Evolutionary conservation across 2,797 vertebrate species (phyloP), one percentile per base, ranked within the genome.

Genomic region (Serranus cabrilla): DNA sequence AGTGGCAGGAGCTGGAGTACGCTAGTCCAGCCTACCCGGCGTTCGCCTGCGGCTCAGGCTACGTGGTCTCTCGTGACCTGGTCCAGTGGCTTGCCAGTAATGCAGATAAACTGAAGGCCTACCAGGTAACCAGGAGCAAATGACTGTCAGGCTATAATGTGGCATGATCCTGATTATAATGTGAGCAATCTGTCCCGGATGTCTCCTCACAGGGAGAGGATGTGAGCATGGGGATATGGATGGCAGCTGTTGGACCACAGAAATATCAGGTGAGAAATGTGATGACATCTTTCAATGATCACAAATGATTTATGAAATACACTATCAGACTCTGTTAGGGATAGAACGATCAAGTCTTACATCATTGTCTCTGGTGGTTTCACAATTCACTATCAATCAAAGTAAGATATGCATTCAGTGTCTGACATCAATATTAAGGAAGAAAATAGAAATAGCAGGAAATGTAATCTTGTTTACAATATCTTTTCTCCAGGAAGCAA

Each of bases 161-260:
- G 11, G 17, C 10, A 25, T 13, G 10, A 37, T 39, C 10, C 0
- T 23, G 20, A 71, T 4, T 39, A 16, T 71, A 47, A 72, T 18
- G 52, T 55, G 43, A 76, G 50, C 25, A 50, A 18, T 52, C 3
- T 67, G 47, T 45, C 25, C 46, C 72, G 65, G 39, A 16, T 79
- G 56, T 84, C 27, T 71, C 43, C 11, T 86, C 78, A 20, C 79
- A 99, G 98, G 98, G 98, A 73, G 98, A 99, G 93, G 98, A 99
- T 71, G 98, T 99, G 52, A 99, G 98, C 90, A 99, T 99, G 98
- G 98, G 98, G 71, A 99, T 99, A 73, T 99, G 98, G 98, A 99
- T 99, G 98, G 97, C 98, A 69, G 98, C 98, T 42, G 95, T 99
- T 27, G 97, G 97, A 72, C 97, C 98, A 17, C 95, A 92, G 71